phyloP scores from a whole-genome alignment of 1,140 invertebrate genomes.

The Sinonovacula constricta region DNA sequence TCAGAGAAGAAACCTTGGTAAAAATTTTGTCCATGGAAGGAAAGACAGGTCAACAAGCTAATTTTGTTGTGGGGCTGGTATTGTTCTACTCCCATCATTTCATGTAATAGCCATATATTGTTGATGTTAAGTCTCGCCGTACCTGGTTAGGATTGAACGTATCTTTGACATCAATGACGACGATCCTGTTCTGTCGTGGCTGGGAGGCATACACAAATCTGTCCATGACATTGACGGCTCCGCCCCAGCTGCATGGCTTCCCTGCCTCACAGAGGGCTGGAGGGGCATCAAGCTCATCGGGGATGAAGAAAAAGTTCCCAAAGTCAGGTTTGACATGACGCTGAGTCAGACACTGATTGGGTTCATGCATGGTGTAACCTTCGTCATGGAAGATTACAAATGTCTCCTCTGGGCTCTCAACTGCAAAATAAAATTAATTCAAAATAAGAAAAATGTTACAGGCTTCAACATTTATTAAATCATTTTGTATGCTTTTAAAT shows the following conservation, averaged over 20 bases:
- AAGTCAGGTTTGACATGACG: slow-evolving; percentile 84
- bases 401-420: slow-evolving; percentile 76
- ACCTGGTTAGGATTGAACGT: slow-evolving; percentile 76
- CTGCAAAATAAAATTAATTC: too few relatives aligned
- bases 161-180: slow-evolving; percentile 81
- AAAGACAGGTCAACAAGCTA: too few relatives aligned
- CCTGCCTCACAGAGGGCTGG: slow-evolving; percentile 66
- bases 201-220: slow-evolving; percentile 88
- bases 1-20: too few relatives aligned
- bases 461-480: too few relatives aligned
- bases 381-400: slow-evolving; percentile 89
- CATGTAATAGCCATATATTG: too few relatives aligned
- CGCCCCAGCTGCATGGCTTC: slow-evolving; percentile 82
- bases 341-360: slow-evolving; percentile 85
- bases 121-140: too few relatives aligned
- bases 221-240: slow-evolving; percentile 86
- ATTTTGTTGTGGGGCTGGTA: too few relatives aligned
- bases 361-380: slow-evolving; percentile 88
- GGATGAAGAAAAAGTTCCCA: slow-evolving; percentile 71
- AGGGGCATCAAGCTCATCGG: slow-evolving; percentile 69
- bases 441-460: too few relatives aligned
- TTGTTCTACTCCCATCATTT: too few relatives aligned
- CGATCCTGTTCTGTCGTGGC: slow-evolving; percentile 85
- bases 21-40: too few relatives aligned
- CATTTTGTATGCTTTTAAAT: too few relatives aligned